phyloP scores from a whole-genome alignment of 2,888 invertebrate species.

The Eurois occulta region DNA sequence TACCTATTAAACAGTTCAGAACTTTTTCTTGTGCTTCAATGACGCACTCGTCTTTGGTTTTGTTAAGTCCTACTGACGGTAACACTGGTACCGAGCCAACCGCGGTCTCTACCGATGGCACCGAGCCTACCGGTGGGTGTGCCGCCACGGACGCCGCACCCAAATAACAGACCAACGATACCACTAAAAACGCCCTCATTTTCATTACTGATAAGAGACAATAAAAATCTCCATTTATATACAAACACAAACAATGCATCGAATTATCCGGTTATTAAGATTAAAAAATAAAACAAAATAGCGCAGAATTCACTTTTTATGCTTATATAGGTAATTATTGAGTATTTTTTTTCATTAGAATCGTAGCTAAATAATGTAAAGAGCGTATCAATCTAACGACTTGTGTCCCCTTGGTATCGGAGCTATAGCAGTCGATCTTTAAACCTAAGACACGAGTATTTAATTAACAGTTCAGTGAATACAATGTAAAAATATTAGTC shows the following conservation, averaged over 20 bases:
- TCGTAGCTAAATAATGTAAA: not conserved
- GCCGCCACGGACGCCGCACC: not conserved
- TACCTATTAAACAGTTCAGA: not conserved
- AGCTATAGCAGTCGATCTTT: no score
- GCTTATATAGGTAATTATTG: not conserved
- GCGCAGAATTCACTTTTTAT: constrained; percentile 2
- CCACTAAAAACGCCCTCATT: constrained; percentile 30
- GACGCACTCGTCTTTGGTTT: not conserved
- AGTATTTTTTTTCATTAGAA: not conserved
- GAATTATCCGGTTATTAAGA: constrained; percentile 2
- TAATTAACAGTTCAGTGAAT: no score
- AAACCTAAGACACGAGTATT: no score
- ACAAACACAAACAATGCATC: not conserved
- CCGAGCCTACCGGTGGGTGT: not conserved
- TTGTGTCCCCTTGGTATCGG: not conserved
- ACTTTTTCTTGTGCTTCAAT: not conserved
- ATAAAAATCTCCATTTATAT: not conserved
- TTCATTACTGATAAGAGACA: not conserved
- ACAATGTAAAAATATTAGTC: not conserved
- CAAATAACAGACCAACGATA: constrained; percentile 20
- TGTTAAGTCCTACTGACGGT: no score
- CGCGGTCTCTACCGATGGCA: not conserved
- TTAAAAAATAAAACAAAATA: not conserved
- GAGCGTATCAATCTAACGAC: not conserved
- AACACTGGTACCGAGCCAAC: no score